Evolutionary conservation across 2,888 invertebrate genomes (phyloP).

Genomic region (Zygothrica quintamaculata): DNA sequence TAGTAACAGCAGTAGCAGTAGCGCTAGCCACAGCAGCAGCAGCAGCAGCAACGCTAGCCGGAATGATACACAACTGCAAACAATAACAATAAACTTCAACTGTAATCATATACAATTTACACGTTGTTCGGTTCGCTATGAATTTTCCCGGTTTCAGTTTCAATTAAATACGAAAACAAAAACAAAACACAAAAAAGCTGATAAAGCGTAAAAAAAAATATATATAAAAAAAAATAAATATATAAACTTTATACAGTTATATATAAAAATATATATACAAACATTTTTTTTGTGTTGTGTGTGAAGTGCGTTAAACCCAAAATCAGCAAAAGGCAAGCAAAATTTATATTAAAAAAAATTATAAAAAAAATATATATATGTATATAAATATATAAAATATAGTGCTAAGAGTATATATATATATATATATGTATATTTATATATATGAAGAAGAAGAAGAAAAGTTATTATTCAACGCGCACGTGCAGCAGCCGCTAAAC

Average conservation of each 20-base stretch:
- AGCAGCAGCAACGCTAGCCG: background rate
- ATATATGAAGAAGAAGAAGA: background rate
- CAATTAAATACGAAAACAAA: constrained; percentile 9
- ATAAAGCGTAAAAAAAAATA: background rate
- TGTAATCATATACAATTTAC: constrained; percentile 24
- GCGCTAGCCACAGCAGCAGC: constrained; percentile 21
- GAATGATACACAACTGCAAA: constrained; percentile 28
- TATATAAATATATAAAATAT: background rate
- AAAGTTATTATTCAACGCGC: constrained; percentile 44
- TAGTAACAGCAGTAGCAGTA: constrained; percentile 5
- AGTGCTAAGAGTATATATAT: too few relatives aligned
- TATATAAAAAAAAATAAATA: background rate
- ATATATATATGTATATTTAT: background rate
- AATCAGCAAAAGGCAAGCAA: constrained; percentile 47
- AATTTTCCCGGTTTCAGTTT: constrained; percentile 12
- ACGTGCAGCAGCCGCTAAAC: constrained; percentile 54
- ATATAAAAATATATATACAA: too few relatives aligned
- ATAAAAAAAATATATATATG: background rate
- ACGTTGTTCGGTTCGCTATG: constrained; percentile 33
- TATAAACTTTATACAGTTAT: constrained; percentile 6
- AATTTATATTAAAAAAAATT: constrained; percentile 2
- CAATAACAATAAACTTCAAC: constrained; percentile 42
- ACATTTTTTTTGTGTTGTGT: constrained; percentile 23
- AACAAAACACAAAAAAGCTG: constrained; percentile 1
- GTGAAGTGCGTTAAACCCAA: constrained; percentile 10